These are phyloP conservation scores for Drosophila carrolli DNA, from an alignment of 1,140 invertebrate genomes.

Conservation along the genomic window DNA sequence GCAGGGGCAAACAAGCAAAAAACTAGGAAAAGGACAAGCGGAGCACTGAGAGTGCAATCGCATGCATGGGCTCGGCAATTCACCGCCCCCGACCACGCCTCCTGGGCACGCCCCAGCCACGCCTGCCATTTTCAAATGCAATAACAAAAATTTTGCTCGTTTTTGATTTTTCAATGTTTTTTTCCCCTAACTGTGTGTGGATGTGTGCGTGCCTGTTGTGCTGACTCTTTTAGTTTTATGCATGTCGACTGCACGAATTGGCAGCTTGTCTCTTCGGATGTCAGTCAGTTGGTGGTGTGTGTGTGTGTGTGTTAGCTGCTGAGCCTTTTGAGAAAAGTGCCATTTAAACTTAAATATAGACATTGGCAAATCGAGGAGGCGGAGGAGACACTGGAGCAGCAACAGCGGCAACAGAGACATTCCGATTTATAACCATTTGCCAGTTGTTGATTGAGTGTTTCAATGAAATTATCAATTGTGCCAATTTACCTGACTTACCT, in stretches of 20 bases:
- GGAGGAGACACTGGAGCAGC: constrained; percentile 1
- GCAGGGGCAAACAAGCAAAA: constrained; percentile 28
- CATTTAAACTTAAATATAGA: constrained; percentile 83
- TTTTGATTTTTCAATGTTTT: constrained; percentile 68
- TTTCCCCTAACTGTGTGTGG: not conserved
- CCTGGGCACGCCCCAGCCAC: constrained; percentile 54
- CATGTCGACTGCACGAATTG: constrained; percentile 78
- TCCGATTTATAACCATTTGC: constrained; percentile 73
- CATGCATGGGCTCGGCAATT: constrained; percentile 68
- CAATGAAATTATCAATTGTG: constrained; percentile 79
- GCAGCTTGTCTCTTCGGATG: constrained; percentile 79
- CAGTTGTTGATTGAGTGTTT: constrained; percentile 78
- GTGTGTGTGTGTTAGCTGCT: constrained; percentile 35
- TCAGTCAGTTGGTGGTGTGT: constrained; percentile 59
- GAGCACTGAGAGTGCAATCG: constrained; percentile 59
- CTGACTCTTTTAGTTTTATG: constrained; percentile 82
- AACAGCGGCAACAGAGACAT: constrained; percentile 11
- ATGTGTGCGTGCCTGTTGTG: constrained; percentile 41
- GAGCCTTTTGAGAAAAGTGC: constrained; percentile 80
- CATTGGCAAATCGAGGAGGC: constrained; percentile 51
- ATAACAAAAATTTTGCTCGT: constrained; percentile 77
- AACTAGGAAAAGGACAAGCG: constrained; percentile 41
- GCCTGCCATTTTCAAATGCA: constrained; percentile 80
- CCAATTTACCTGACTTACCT: constrained; percentile 53
- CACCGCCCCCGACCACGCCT: constrained; percentile 48